Conservation (phyloP, 2,797 vertebrate species). For the Tiaroga cobitis region DNA sequence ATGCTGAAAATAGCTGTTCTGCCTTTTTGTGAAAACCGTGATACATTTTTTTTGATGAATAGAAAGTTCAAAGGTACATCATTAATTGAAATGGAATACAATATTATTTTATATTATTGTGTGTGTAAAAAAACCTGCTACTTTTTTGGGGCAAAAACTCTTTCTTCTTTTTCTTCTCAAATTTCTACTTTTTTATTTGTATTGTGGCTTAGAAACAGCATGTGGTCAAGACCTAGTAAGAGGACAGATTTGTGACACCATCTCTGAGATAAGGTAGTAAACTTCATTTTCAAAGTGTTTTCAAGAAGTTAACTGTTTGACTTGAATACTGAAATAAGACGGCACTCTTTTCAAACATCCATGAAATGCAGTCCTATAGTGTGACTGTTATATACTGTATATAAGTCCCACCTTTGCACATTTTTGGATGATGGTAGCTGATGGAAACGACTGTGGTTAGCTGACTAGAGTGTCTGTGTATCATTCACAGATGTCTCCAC, state of each 20-base stretch:
- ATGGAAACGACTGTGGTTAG: slow-evolving; percentile 36
- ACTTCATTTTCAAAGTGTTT: background rate
- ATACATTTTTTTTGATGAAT: no score
- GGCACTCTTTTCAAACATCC: background rate
- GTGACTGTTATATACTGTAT: background rate
- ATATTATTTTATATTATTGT: no score
- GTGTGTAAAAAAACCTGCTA: no score
- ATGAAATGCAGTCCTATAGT: background rate
- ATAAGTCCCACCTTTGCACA: slow-evolving; percentile 3
- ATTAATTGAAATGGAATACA: no score
- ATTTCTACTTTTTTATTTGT: background rate
- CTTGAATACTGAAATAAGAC: background rate
- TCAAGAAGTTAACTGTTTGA: background rate
- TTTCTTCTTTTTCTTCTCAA: no score
- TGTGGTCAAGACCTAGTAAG: background rate
- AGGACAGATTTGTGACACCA: background rate
- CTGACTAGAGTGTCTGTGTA: slow-evolving; percentile 2
- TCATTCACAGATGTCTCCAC: slow-evolving; percentile 54
- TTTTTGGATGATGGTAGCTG: slow-evolving; percentile 28
- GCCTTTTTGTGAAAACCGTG: no score
- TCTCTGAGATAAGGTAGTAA: background rate
- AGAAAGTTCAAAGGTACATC: no score
- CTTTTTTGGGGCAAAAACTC: no score
- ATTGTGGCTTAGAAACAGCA: background rate
- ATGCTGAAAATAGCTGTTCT: no score